A percentile compares a stretch with the other conserved stretches of the same genome.
phyloP scores from a whole-genome alignment of 2,113 vertebrate genomes.

The Pelvicachromis taeniatus region DNA sequence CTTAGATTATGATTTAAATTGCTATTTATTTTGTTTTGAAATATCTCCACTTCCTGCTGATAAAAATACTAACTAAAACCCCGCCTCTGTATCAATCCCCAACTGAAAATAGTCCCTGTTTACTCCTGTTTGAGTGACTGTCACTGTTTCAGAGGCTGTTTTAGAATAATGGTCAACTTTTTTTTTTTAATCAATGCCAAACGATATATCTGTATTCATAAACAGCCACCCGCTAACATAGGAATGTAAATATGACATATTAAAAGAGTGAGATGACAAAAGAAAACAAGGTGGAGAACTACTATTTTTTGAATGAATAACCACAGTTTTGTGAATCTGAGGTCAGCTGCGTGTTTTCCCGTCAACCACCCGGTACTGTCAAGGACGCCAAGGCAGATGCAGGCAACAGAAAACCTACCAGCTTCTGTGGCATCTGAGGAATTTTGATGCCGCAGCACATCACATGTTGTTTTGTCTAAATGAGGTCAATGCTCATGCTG shows the following conservation, averaged over 20 bases:
- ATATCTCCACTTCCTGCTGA: neutral
- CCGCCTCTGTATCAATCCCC: neutral
- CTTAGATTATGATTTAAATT: neutral
- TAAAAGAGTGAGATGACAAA: neutral
- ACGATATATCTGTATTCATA: neutral
- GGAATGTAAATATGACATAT: neutral
- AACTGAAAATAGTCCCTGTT: neutral
- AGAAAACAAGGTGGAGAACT: accelerated
- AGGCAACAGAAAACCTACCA: neutral
- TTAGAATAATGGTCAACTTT: neutral
- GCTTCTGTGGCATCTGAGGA: constrained; percentile 24
- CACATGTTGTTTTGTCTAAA: constrained; percentile 64
- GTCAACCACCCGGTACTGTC: neutral
- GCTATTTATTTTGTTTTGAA: neutral
- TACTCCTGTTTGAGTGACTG: neutral
- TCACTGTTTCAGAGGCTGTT: neutral
- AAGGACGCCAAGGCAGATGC: constrained; percentile 12
- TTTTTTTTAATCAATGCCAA: neutral
- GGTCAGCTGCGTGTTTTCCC: neutral
- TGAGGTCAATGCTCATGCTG: constrained; percentile 4
- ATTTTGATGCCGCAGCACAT: constrained; percentile 13
- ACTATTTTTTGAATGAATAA: neutral
- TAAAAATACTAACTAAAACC: neutral
- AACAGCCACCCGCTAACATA: neutral
- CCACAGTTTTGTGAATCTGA: neutral